phyloP scores from a whole-genome alignment of 2,113 vertebrate genomes.

The Tinamus guttatus region DNA sequence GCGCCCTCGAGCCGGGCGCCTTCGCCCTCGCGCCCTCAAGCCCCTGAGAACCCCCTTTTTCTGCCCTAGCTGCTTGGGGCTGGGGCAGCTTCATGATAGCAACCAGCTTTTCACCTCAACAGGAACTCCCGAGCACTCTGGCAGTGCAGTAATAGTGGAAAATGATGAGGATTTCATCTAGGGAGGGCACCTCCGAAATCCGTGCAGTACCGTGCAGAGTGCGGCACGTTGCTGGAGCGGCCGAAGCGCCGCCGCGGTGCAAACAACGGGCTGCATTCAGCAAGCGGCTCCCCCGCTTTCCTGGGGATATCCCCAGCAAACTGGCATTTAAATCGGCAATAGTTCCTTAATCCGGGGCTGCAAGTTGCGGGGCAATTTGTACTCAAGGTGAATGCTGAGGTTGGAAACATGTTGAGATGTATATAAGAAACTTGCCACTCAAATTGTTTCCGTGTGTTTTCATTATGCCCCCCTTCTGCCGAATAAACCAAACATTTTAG shows the following conservation, averaged over 20 bases:
- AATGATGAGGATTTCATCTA: slow-evolving; percentile 34
- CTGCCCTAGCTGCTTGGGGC: neutral
- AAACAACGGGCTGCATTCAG: slow-evolving; percentile 66
- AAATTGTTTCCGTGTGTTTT: slow-evolving; percentile 66
- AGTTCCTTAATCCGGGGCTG: slow-evolving; percentile 32
- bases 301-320: slow-evolving; percentile 47
- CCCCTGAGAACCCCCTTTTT: neutral
- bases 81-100: neutral
- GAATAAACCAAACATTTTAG: slow-evolving; percentile 68
- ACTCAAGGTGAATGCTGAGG: slow-evolving; percentile 51
- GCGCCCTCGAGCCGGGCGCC: neutral
- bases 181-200: neutral
- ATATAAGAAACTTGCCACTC: slow-evolving; percentile 29
- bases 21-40: neutral
- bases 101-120: slow-evolving; percentile 29
- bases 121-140: slow-evolving; percentile 7
- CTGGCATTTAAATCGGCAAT: slow-evolving; percentile 54
- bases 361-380: slow-evolving; percentile 60
- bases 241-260: neutral
- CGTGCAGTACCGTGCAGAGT: neutral
- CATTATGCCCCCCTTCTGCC: slow-evolving; percentile 43
- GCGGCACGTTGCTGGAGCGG: neutral
- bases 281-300: slow-evolving; percentile 56
- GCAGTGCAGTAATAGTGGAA: neutral
- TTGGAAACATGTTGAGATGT: slow-evolving; percentile 42